These are phyloP conservation scores for Lymantria dispar DNA, from an alignment of 2,888 invertebrate species.

Conservation along the genomic window DNA sequence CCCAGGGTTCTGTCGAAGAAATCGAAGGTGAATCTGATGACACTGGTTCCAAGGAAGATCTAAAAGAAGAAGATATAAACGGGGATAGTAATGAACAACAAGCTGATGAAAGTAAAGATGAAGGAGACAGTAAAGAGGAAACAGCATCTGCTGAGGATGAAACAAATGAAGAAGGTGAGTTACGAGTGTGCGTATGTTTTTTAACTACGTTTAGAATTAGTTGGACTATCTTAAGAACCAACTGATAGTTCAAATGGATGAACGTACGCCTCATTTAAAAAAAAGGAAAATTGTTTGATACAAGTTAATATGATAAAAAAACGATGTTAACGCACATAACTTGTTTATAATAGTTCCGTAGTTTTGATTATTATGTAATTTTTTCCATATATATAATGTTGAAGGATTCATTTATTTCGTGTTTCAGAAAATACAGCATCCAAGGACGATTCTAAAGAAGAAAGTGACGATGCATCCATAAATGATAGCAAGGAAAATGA, in stretches of 20 bases:
- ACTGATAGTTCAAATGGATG: too few species aligned
- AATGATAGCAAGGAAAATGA: constrained; percentile 43
- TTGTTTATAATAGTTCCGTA: neutral
- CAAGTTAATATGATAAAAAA: too few species aligned
- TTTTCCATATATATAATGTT: too few species aligned
- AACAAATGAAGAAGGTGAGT: constrained; percentile 65
- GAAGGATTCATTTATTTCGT: neutral
- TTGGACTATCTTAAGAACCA: too few species aligned
- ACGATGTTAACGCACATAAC: neutral
- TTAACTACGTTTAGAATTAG: too few species aligned
- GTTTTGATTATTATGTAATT: too few species aligned
- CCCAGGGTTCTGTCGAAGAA: constrained; percentile 74
- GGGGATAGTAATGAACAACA: constrained; percentile 58
- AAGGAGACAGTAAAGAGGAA: constrained; percentile 57
- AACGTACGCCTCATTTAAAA: too few species aligned
- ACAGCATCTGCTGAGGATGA: constrained; percentile 73
- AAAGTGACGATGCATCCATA: constrained; percentile 36
- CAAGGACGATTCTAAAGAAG: constrained; percentile 41
- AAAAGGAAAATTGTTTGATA: too few species aligned
- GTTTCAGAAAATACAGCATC: constrained; percentile 67
- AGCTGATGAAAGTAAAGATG: constrained; percentile 16
- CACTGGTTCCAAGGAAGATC: constrained; percentile 63
- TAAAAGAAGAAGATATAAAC: constrained; percentile 41
- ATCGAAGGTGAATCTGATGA: constrained; percentile 54
- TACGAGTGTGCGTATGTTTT: too few species aligned